Base-by-base conservation (phyloP, 2,113 vertebrate species). In the Corythornis vintsioides region DNA sequence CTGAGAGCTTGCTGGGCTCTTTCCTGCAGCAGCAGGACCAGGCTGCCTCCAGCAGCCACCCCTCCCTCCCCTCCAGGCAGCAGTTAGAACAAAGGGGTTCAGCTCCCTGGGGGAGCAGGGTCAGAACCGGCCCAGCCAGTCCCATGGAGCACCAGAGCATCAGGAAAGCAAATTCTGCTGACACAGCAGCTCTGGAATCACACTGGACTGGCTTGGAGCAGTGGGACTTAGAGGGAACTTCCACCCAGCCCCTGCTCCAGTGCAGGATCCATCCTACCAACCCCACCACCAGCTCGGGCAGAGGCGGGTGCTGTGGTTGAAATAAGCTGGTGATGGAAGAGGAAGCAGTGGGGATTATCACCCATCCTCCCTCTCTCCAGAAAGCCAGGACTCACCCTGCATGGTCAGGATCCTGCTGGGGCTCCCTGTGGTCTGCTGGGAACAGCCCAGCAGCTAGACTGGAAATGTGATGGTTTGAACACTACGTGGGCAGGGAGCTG, bases 151-250 rank as follows among this genome's bases (percentile, higher is more conserved):
- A 65, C 48, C 59, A 29, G 20, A 56, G 69, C 43, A 31, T 13
- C 3, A 3, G 71, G 40, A 56, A 73, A 25, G 52, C 20, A 88
- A 88, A 94, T 80, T 75, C 71, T 45, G 89, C 71, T 87, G 84
- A 64, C 3, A 0, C 35, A 66, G 72, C 19, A 33, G 82, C 64
- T 71, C 86, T 0, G 0, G 91, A 43, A 71, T 77, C 5, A 0
- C 42, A 71, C 11, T 0, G 0, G 63, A 25, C 42, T 1, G 3
- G 66, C 31, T n/a, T 24, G 43, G n/a, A 82, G 63, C 18, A 48
- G 7, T 1, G 2, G 35, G 59, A 42, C 25, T 91, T 84, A 59
- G 63, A 60, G 24, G 24, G 40, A 70, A 87, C 26, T 82, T 66
- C 53, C 43, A 52, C 40, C 75, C 76, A 29, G 45, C 59, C 59